phyloP scores from a whole-genome alignment of 1,140 invertebrate species.

The Polyergus mexicanus region DNA sequence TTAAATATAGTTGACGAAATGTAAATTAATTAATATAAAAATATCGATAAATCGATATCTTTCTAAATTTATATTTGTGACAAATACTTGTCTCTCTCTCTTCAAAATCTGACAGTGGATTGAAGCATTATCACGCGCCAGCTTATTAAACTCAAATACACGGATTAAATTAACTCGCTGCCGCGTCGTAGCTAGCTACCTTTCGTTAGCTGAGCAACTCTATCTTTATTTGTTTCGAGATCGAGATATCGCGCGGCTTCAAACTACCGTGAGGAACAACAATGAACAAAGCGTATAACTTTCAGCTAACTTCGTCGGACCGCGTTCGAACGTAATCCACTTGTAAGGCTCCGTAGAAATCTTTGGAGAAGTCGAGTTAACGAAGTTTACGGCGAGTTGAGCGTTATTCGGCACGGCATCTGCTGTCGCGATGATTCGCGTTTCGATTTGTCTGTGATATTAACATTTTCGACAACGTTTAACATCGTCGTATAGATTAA shows the following conservation, averaged over 20 bases:
- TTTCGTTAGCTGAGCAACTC: constrained; percentile 49
- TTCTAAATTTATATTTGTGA: not conserved
- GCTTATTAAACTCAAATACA: constrained; percentile 52
- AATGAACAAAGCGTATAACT: constrained; percentile 67
- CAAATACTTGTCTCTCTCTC: constrained; percentile 1
- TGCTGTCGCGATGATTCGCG: constrained; percentile 47
- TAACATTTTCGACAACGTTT: constrained; percentile 3
- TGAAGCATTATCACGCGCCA: not conserved
- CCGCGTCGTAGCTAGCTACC: not conserved
- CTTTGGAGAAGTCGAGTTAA: constrained; percentile 66
- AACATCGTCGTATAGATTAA: constrained; percentile 10
- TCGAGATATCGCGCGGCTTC: constrained; percentile 54
- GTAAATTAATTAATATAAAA: not conserved
- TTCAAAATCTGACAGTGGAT: not conserved
- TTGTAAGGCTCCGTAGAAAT: constrained; percentile 63
- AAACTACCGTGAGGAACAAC: constrained; percentile 63
- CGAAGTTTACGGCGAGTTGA: constrained; percentile 64
- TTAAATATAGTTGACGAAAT: not conserved
- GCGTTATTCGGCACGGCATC: constrained; percentile 41
- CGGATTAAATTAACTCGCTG: constrained; percentile 53
- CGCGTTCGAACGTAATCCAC: constrained; percentile 71
- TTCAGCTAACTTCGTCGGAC: constrained; percentile 64
- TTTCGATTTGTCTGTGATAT: constrained; percentile 22
- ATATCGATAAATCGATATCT: not conserved
- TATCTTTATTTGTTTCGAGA: constrained; percentile 67